These are phyloP conservation scores for Ormyrus thymus DNA, from an alignment of 2,888 invertebrate species.

Conservation along the genomic window DNA sequence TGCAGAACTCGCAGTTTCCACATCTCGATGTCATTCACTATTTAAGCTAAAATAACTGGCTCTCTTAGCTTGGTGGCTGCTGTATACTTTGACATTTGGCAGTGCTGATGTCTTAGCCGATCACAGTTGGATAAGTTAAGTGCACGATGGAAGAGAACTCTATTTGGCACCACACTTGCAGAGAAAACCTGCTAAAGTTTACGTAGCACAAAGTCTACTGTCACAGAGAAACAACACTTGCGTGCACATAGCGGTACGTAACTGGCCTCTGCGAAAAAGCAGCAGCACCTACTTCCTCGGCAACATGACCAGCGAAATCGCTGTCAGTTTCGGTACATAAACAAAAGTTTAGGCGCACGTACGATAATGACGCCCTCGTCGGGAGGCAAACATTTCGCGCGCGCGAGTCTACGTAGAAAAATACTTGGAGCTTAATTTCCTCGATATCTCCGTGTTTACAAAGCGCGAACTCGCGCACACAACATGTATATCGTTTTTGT, in stretches of 20 bases:
- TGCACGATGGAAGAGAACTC: constrained; percentile 23
- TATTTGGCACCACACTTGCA: constrained; percentile 30
- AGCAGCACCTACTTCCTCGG: background rate
- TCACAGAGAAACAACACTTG: background rate
- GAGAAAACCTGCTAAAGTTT: background rate
- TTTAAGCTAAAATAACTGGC: background rate
- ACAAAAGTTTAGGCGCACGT: constrained; percentile 44
- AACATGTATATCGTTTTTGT: background rate
- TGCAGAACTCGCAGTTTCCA: constrained; percentile 24
- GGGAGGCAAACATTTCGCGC: background rate
- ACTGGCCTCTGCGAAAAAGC: background rate
- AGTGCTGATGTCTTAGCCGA: constrained; percentile 28
- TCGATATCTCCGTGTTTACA: constrained; percentile 21
- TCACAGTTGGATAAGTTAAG: constrained; percentile 21
- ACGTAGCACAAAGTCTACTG: background rate
- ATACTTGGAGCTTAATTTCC: background rate
- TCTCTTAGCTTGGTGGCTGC: background rate
- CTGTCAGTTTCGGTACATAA: constrained; percentile 69
- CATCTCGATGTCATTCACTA: constrained; percentile 21
- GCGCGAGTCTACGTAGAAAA: background rate
- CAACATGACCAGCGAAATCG: constrained; percentile 53
- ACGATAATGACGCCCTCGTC: constrained; percentile 1
- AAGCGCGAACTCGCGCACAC: constrained; percentile 35
- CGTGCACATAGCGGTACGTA: background rate
- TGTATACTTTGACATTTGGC: constrained; percentile 41